Conservation (phyloP, 2,888 invertebrate species). For the Cataglyphis livida region DNA sequence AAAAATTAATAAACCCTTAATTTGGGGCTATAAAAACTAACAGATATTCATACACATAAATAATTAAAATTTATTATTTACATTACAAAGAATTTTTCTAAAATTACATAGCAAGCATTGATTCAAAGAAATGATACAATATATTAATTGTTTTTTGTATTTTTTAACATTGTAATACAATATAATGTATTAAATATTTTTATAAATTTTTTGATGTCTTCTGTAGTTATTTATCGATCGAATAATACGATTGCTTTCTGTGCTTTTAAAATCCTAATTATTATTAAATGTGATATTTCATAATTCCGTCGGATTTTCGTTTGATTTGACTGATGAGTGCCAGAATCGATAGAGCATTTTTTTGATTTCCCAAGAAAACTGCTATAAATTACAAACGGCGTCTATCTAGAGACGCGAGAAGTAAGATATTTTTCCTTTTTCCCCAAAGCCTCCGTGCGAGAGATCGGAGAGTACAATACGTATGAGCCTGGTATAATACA, state of each 20-base stretch:
- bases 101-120: neutral
- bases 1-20: neutral
- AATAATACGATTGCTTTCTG: neutral
- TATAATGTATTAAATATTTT: neutral
- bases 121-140: neutral
- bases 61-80: constrained; percentile 4
- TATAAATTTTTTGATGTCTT: neutral
- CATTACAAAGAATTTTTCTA: neutral
- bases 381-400: constrained; percentile 72
- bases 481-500: constrained; percentile 80
- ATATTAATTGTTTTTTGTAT: neutral
- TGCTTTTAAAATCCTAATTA: neutral
- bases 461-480: constrained; percentile 76
- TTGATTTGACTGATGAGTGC: neutral
- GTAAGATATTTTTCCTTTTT: constrained; percentile 67
- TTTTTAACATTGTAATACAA: neutral
- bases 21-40: neutral
- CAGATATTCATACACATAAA: neutral
- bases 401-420: constrained; percentile 57
- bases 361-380: constrained; percentile 40
- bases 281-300: neutral
- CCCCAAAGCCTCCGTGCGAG: constrained; percentile 63
- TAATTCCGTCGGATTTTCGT: neutral
- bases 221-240: neutral
- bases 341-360: constrained; percentile 18